Percentiles rank a stretch among this genome's conserved stretches.
Evolutionary conservation across 2,797 vertebrate genomes (phyloP).

Genomic region (Microhierax caerulescens): DNA sequence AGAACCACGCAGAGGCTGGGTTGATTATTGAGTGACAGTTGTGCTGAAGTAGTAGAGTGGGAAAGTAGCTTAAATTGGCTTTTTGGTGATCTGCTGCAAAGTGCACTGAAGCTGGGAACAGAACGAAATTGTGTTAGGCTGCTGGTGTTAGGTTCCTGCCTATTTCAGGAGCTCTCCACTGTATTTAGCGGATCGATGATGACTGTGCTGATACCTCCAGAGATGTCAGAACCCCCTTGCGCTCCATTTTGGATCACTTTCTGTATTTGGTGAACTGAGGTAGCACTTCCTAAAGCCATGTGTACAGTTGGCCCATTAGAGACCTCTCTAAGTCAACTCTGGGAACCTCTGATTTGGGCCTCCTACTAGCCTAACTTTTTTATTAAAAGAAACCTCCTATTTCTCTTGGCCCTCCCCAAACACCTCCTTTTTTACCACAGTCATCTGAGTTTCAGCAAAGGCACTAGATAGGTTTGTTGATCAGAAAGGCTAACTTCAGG

Average conservation of each 20-base stretch:
- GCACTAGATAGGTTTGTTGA: not conserved
- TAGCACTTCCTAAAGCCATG: not conserved
- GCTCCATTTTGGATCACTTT: not conserved
- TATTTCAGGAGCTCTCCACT: not conserved
- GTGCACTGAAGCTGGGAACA: not conserved
- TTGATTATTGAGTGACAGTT: not conserved
- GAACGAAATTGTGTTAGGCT: conserved; percentile 13
- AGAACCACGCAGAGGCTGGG: not conserved
- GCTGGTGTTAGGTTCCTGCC: not conserved
- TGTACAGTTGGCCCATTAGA: not conserved
- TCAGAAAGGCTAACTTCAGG: not conserved
- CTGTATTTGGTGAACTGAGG: not conserved
- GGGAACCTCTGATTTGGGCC: not conserved
- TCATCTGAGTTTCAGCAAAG: not conserved
- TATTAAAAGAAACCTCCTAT: not conserved
- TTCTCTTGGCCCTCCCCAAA: not conserved
- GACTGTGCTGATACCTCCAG: not conserved
- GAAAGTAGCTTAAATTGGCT: conserved; percentile 14
- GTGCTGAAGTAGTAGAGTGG: conserved; percentile 21
- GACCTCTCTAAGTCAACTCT: not conserved
- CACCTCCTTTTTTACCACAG: not conserved
- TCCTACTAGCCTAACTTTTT: not conserved
- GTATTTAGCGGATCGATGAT: not conserved
- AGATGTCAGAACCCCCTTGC: not conserved
- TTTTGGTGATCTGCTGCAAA: not conserved